A percentile compares a stretch with the other conserved stretches of the same genome.
Conservation (phyloP, 2,113 vertebrate species). For the Bos javanicus region DNA sequence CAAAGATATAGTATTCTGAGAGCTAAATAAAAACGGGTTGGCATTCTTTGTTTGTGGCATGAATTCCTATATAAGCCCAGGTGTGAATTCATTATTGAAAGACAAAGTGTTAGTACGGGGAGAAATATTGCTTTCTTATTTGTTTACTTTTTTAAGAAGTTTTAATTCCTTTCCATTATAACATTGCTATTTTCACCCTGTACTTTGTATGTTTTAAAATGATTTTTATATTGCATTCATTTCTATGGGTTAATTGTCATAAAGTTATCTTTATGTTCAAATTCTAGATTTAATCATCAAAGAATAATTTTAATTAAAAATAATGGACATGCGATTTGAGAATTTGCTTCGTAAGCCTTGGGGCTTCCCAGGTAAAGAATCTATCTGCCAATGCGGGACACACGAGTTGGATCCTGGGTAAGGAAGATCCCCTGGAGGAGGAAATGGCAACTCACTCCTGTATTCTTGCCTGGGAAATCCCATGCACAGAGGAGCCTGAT, state of each 20-base stretch:
- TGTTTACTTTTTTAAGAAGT: background rate
- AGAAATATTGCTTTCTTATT: background rate
- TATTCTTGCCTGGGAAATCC: background rate
- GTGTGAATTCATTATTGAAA: background rate
- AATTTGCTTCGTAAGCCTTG: background rate
- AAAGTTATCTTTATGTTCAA: background rate
- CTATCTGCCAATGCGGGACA: background rate
- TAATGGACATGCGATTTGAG: background rate
- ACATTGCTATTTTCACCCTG: background rate
- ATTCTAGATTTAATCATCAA: background rate
- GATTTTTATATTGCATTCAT: background rate
- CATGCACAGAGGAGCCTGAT: background rate
- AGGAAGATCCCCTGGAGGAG: background rate
- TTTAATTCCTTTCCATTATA: background rate
- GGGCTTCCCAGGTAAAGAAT: background rate
- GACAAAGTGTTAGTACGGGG: background rate
- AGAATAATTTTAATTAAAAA: conserved; percentile 1
- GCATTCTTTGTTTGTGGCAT: background rate
- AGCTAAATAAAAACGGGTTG: background rate
- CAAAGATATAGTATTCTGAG: background rate
- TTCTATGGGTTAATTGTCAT: background rate
- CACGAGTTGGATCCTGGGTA: background rate
- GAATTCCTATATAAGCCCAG: background rate
- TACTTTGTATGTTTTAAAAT: background rate
- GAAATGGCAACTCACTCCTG: background rate